Conservation (phyloP, 2,113 vertebrate species). For the Daboia siamensis region DNA sequence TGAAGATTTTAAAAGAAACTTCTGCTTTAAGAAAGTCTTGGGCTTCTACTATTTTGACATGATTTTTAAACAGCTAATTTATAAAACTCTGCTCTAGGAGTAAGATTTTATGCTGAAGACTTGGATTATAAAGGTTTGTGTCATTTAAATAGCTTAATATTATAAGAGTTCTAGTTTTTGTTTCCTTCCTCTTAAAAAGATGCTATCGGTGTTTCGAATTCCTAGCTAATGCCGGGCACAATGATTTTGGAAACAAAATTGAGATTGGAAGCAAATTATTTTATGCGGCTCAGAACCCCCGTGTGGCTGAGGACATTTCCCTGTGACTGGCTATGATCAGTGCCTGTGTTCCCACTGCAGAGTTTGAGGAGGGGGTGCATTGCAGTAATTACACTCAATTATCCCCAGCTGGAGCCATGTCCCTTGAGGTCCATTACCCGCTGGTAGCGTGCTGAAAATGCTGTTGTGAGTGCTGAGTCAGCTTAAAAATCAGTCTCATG, state of each 20-base stretch:
- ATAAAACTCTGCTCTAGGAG: not conserved
- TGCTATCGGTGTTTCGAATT: not conserved
- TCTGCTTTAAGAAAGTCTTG: not conserved
- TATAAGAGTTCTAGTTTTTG: not conserved
- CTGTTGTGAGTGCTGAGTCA: not conserved
- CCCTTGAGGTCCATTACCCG: constrained; percentile 1
- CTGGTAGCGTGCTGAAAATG: constrained; percentile 7
- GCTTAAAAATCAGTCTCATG: not conserved
- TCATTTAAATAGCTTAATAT: not conserved
- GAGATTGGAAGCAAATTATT: not conserved
- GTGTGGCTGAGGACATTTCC: not conserved
- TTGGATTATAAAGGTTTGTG: not conserved
- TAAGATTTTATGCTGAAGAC: not conserved
- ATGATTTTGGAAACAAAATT: not conserved
- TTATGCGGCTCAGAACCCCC: not conserved
- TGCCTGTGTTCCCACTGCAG: not conserved
- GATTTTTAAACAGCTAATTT: not conserved
- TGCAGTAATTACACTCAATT: not conserved
- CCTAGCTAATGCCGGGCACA: not conserved
- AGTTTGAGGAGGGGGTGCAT: not conserved
- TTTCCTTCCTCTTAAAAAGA: not conserved
- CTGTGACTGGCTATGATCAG: not conserved
- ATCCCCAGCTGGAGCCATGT: not conserved
- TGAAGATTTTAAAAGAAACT: not conserved
- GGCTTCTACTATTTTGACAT: not conserved